A percentile compares a stretch with the other conserved stretches of the same genome.
phyloP scores from a whole-genome alignment of 1,140 invertebrate genomes.

The Drosophila repletoides region DNA sequence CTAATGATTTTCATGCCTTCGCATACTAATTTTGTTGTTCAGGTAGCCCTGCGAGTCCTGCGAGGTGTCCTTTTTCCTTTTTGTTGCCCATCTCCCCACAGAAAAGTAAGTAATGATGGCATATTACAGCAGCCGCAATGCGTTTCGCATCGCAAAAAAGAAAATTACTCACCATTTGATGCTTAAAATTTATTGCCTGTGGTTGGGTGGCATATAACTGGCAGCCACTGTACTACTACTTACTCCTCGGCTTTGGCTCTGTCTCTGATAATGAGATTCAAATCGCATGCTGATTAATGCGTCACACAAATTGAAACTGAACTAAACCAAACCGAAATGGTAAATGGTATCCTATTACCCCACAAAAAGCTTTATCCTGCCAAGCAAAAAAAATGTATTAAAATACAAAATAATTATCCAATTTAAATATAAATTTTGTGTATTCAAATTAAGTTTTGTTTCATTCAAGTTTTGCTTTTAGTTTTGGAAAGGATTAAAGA shows the following conservation, averaged over 20 bases:
- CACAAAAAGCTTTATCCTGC: neutral
- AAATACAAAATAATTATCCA: too few relatives aligned
- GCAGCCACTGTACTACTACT: too few relatives aligned
- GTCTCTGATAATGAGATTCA: conserved; percentile 65
- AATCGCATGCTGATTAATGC: conserved; percentile 74
- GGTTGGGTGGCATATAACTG: conserved; percentile 3
- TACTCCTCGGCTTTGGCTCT: too few relatives aligned
- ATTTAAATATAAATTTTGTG: too few relatives aligned
- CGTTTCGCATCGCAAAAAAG: conserved; percentile 26
- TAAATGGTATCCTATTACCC: conserved; percentile 15
- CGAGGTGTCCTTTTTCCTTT: conserved; percentile 14
- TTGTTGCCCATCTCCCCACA: too few relatives aligned
- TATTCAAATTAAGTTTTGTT: too few relatives aligned
- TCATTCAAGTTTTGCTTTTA: conserved; percentile 22
- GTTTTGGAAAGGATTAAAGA: too few relatives aligned
- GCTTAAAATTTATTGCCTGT: conserved; percentile 65
- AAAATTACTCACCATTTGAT: conserved; percentile 75
- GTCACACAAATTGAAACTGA: conserved; percentile 70
- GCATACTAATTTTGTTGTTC: conserved; percentile 65
- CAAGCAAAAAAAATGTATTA: conserved; percentile 3
- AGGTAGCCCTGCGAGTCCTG: conserved; percentile 30
- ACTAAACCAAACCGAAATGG: too few relatives aligned
- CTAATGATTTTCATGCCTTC: conserved; percentile 72
- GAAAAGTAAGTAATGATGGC: conserved; percentile 58
- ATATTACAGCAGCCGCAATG: conserved; percentile 49